A percentile compares a stretch with the other conserved stretches of the same genome.
phyloP scores from a whole-genome alignment of 2,888 invertebrate species.

The Eilema griseolum region DNA sequence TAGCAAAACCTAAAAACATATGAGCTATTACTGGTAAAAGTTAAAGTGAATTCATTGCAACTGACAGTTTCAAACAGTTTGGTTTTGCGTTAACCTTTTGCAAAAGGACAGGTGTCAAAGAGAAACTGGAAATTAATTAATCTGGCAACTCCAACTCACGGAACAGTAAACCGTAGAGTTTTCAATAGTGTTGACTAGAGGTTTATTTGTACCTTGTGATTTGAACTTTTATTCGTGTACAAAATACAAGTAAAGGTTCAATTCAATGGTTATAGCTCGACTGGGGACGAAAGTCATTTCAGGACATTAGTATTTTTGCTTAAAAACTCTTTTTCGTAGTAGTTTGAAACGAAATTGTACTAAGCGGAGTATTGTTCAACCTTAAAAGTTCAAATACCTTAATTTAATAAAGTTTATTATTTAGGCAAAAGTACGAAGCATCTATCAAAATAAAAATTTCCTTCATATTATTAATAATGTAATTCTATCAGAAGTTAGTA shows the following conservation, averaged over 20 bases:
- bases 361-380: neutral
- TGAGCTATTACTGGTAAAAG: neutral
- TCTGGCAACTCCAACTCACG: slow-evolving; percentile 19
- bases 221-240: neutral
- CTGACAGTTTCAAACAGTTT: neutral
- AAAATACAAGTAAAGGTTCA: neutral
- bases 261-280: neutral
- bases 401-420: too few species aligned
- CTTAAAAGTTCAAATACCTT: too few species aligned
- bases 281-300: neutral
- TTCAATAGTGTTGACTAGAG: slow-evolving; percentile 10
- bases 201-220: slow-evolving; percentile 1
- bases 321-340: neutral
- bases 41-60: slow-evolving; percentile 3
- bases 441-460: too few species aligned
- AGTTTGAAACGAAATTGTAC: neutral
- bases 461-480: too few species aligned
- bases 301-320: neutral
- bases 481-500: too few species aligned
- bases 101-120: slow-evolving; percentile 35
- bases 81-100: slow-evolving; percentile 31
- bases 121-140: slow-evolving; percentile 33
- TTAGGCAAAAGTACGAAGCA: too few species aligned
- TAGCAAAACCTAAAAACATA: neutral
- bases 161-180: slow-evolving; percentile 7